These are phyloP conservation scores for Carollia perspicillata DNA, from an alignment of 2,113 vertebrate genomes.

Conservation along the genomic window DNA sequence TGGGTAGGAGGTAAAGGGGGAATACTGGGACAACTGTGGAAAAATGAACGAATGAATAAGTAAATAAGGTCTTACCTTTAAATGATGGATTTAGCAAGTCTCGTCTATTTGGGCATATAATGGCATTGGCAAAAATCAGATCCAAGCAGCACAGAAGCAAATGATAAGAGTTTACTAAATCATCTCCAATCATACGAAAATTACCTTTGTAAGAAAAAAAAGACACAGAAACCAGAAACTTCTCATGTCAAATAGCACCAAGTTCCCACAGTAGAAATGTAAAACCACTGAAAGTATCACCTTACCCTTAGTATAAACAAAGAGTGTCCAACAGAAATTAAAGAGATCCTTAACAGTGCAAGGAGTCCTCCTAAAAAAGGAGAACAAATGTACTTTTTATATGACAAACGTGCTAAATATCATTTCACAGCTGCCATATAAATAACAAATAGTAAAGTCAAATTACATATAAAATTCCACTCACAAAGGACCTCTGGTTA, in stretches of 20 bases:
- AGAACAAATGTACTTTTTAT: neutral
- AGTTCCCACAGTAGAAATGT: neutral
- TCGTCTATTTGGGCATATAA: slow-evolving; percentile 91
- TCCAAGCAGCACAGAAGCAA: slow-evolving; percentile 98
- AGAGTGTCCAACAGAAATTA: slow-evolving; percentile 99
- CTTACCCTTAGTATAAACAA: slow-evolving; percentile 97
- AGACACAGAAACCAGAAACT: slow-evolving; percentile 40
- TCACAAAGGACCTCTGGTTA: neutral
- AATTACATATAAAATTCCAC: slow-evolving; percentile 30
- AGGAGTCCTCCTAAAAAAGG: slow-evolving; percentile 85
- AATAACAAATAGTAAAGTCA: slow-evolving; percentile 24
- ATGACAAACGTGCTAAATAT: slow-evolving; percentile 8
- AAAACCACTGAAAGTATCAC: neutral
- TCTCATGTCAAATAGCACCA: slow-evolving; percentile 57
- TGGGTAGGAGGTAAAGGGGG: too few relatives aligned
- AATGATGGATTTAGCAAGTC: slow-evolving; percentile 93
- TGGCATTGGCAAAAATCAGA: slow-evolving; percentile 92
- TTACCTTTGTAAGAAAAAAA: slow-evolving; percentile 87
- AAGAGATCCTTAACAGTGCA: slow-evolving; percentile 93
- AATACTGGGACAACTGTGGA: too few relatives aligned
- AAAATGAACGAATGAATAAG: neutral
- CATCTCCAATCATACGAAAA: slow-evolving; percentile 97
- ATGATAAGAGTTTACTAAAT: slow-evolving; percentile 99
- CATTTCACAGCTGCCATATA: neutral
- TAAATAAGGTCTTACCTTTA: slow-evolving; percentile 84